Base-by-base conservation (phyloP, 2,888 invertebrate genomes). In the Desoria tigrina region DNA sequence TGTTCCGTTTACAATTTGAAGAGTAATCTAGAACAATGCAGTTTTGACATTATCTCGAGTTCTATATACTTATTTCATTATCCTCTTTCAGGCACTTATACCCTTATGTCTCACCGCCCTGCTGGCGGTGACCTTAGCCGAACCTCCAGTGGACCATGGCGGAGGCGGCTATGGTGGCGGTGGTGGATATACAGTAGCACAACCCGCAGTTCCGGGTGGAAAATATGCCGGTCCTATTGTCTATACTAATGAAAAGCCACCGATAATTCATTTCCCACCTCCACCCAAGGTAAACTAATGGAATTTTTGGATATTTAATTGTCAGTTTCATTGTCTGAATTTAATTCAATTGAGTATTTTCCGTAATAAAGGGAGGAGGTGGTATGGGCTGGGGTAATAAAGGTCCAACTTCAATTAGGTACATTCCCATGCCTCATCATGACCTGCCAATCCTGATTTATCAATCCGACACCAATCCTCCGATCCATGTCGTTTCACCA, bases 391-490 rank as follows among this genome's bases (percentile, higher is more conserved):
- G 65, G 24, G 66, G 66, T 32, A 50, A 64, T 18, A 68, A 67
- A 57, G 71, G 72, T 37, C 74, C 77, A 14, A 68, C 63, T 28
- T 45, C 65, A 16, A 77, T 80, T 26, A 79, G 79, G 63, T 80
- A 79, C 66, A 78, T 80, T 23, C 80, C 80, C 7, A 73, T 80
- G 58, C 80, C 80, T 3, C 78, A 79, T 63, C 78, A 79, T 68
- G 79, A 80, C 49, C 73, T 80, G 23, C 80, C 80, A 0, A 78
- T 80, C 14, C 75, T 80, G 16, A 79, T 80, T 56, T 80, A 80
- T 73, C 78, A 71, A 42, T 71, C 71, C 11, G 77, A 77, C 53
- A 76, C 70, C 59, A 73, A 77, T 32, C 79, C 80, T 11, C 80
- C 80, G 14, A 77, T 80, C 42, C 80, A 80, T 68, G 78, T 80